phyloP scores from a whole-genome alignment of 2,888 invertebrate genomes.

The Liodrosophila aerea region DNA sequence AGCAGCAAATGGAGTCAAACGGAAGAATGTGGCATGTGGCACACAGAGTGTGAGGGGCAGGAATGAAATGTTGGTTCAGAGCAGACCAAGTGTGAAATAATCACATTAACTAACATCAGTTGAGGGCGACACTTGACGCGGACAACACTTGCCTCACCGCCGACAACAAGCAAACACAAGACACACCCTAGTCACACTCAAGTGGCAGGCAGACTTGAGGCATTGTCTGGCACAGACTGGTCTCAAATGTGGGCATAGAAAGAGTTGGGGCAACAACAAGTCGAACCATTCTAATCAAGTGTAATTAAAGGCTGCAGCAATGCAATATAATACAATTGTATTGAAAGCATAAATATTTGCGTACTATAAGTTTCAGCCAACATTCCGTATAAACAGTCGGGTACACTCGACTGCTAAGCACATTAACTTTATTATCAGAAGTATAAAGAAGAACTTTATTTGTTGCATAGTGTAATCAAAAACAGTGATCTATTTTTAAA shows the following conservation, averaged over 20 bases:
- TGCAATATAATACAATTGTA: too few species aligned
- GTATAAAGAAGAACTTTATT: too few species aligned
- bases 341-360: too few species aligned
- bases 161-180: conserved; percentile 13
- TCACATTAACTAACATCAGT: conserved; percentile 64
- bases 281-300: conserved; percentile 35
- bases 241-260: conserved; percentile 4
- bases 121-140: conserved; percentile 38
- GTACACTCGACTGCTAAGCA: conserved; percentile 2
- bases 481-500: too few species aligned
- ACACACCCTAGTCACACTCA: conserved; percentile 7
- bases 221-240: conserved; percentile 5
- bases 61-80: conserved; percentile 53
- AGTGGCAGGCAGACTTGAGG: conserved; percentile 17
- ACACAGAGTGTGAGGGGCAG: conserved; percentile 18
- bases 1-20: conserved; percentile 6
- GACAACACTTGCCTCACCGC: conserved; percentile 35
- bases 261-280: conserved; percentile 16
- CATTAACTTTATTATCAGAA: too few species aligned
- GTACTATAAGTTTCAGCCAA: background rate
- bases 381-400: too few species aligned
- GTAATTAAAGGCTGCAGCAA: too few species aligned
- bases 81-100: conserved; percentile 73
- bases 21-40: conserved; percentile 6
- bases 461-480: too few species aligned